A percentile compares a stretch with the other conserved stretches of the same genome.
These are phyloP conservation scores for Tragelaphus eurycerus DNA, from an alignment of 2,797 vertebrate species.

Conservation along the genomic window DNA sequence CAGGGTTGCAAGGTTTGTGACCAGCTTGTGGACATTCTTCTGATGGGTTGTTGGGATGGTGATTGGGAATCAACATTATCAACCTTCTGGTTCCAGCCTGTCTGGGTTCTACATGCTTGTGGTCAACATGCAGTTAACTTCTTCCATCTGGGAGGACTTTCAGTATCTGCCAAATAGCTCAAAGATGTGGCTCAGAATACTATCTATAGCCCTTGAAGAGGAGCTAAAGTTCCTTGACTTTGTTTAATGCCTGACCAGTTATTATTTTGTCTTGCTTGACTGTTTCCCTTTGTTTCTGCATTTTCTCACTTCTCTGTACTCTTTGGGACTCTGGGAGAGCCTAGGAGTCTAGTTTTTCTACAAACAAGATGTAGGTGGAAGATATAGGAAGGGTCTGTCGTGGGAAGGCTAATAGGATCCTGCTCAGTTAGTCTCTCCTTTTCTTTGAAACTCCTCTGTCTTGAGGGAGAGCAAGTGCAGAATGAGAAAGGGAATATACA, in stretches of 20 bases:
- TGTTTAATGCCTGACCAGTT: neutral
- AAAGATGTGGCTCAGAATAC: neutral
- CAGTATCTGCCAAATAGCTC: neutral
- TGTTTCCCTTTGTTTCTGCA: neutral
- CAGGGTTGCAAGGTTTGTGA: neutral
- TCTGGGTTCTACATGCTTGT: neutral
- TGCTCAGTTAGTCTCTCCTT: neutral
- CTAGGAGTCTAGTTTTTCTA: neutral
- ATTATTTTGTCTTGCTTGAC: neutral
- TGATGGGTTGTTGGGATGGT: neutral
- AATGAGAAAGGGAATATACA: neutral
- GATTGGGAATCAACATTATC: neutral
- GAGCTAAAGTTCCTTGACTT: neutral
- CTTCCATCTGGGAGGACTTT: neutral
- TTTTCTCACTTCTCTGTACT: neutral
- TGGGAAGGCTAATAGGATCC: neutral
- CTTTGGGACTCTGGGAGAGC: neutral
- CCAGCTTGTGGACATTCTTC: neutral
- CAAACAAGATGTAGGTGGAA: neutral
- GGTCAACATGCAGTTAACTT: neutral
- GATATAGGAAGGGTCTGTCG: neutral
- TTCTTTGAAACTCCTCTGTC: neutral
- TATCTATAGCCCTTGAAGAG: neutral
- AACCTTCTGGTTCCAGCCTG: neutral
- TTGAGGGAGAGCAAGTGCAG: neutral